phyloP scores from a whole-genome alignment of 2,797 vertebrate genomes.

The Tolypeutes matacus region DNA sequence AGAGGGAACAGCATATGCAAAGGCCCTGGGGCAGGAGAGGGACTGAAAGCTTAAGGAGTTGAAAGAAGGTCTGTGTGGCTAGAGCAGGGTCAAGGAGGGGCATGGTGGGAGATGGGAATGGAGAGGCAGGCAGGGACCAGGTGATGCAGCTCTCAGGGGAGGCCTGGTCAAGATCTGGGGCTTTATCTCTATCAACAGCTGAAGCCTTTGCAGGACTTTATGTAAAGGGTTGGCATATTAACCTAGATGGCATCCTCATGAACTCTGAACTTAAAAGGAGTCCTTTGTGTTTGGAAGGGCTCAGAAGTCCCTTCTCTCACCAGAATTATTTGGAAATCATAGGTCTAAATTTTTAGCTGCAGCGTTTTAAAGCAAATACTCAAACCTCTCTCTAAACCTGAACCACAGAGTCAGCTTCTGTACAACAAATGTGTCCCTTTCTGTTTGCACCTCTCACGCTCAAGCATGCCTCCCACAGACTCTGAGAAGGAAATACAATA shows the following conservation, averaged over 20 bases:
- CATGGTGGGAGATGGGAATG: not conserved
- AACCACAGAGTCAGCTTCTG: not conserved
- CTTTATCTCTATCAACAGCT: not conserved
- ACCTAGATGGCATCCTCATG: not conserved
- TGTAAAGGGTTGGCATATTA: not conserved
- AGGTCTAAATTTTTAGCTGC: not conserved
- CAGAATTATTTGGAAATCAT: not conserved
- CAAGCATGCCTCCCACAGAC: not conserved
- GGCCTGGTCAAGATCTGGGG: not conserved
- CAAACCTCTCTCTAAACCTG: not conserved
- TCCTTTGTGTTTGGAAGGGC: not conserved
- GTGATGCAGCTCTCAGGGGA: not conserved
- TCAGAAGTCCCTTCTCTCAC: not conserved
- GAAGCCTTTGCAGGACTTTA: not conserved
- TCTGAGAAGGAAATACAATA: not conserved
- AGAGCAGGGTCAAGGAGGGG: not conserved
- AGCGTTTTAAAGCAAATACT: not conserved
- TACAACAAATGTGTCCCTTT: not conserved
- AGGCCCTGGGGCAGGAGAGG: not conserved
- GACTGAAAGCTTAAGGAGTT: not conserved
- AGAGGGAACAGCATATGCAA: not conserved
- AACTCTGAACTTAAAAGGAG: not conserved
- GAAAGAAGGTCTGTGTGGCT: not conserved
- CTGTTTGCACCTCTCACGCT: not conserved
- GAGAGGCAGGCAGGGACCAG: not conserved